Percentiles rank a stretch among this genome's conserved stretches.
phyloP scores from a whole-genome alignment of 2,888 invertebrate species.

The Sarcophaga subvicina region DNA sequence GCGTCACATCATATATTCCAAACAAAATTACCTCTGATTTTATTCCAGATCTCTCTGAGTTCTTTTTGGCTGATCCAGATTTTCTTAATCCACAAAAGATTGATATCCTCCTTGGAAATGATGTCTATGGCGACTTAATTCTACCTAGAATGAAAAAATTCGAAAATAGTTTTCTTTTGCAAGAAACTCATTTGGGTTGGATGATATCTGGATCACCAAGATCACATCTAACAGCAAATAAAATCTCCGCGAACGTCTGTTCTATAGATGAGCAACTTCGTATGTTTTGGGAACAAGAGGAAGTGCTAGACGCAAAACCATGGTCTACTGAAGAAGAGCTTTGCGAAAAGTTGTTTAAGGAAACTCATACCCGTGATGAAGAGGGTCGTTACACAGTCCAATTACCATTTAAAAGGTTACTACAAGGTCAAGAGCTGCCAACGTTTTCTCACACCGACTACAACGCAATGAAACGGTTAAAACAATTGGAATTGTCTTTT shows the following conservation, averaged over 20 bases:
- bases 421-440: constrained; percentile 17
- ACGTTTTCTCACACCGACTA: constrained; percentile 45
- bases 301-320: neutral
- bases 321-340: constrained; percentile 22
- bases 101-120: constrained; percentile 40
- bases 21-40: too few relatives aligned
- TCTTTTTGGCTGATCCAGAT: too few relatives aligned
- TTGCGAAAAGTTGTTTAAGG: constrained; percentile 34
- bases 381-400: constrained; percentile 26
- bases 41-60: too few relatives aligned
- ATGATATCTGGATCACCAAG: constrained; percentile 21
- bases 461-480: constrained; percentile 36
- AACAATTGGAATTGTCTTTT: constrained; percentile 49
- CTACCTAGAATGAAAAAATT: constrained; percentile 47
- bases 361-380: constrained; percentile 16
- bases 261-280: constrained; percentile 33
- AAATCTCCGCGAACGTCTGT: constrained; percentile 22
- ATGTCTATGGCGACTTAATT: too few relatives aligned
- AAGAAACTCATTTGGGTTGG: constrained; percentile 55
- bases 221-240: neutral
- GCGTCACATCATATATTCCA: too few relatives aligned
- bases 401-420: constrained; percentile 45
- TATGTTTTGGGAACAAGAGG: constrained; percentile 47
- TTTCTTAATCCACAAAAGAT: constrained; percentile 17
- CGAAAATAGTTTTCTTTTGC: constrained; percentile 39